Conservation (phyloP, 2,888 invertebrate species). For the Epistrophella euchroma region DNA sequence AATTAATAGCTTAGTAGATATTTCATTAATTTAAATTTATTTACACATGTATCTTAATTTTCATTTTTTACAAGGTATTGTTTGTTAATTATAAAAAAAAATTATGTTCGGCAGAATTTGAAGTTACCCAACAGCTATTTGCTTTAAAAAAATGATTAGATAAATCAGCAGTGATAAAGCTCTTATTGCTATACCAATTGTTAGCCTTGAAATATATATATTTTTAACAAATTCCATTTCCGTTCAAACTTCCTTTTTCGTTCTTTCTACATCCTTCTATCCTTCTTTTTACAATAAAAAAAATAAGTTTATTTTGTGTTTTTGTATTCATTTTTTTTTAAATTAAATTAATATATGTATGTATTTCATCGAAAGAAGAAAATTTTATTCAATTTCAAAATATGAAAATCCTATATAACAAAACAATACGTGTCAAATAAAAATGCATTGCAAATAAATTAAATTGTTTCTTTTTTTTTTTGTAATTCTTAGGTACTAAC, state of each 20-base stretch:
- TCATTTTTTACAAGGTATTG: not conserved
- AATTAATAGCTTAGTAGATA: slow-evolving; percentile 55
- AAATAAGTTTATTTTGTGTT: slow-evolving; percentile 43
- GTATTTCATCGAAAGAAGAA: slow-evolving; percentile 50
- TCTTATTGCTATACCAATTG: too few relatives aligned
- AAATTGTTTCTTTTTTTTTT: not conserved
- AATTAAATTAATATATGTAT: slow-evolving; percentile 30
- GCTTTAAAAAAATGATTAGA: not conserved
- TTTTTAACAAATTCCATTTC: not conserved
- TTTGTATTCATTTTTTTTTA: slow-evolving; percentile 38
- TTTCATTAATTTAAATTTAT: slow-evolving; percentile 45
- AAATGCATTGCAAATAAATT: slow-evolving; percentile 30
- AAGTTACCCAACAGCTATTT: not conserved
- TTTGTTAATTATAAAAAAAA: not conserved
- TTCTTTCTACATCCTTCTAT: not conserved
- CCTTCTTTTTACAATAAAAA: not conserved
- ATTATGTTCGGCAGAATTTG: not conserved
- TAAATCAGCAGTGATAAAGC: not conserved
- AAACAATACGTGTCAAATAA: slow-evolving; percentile 57
- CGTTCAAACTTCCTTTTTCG: not conserved
- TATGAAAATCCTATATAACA: slow-evolving; percentile 43
- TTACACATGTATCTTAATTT: slow-evolving; percentile 1
- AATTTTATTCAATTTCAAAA: slow-evolving; percentile 48
- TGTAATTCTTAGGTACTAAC: too few relatives aligned
- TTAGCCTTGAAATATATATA: not conserved